Base-by-base conservation (phyloP, 2,113 vertebrate genomes). In the Otus sunia region DNA sequence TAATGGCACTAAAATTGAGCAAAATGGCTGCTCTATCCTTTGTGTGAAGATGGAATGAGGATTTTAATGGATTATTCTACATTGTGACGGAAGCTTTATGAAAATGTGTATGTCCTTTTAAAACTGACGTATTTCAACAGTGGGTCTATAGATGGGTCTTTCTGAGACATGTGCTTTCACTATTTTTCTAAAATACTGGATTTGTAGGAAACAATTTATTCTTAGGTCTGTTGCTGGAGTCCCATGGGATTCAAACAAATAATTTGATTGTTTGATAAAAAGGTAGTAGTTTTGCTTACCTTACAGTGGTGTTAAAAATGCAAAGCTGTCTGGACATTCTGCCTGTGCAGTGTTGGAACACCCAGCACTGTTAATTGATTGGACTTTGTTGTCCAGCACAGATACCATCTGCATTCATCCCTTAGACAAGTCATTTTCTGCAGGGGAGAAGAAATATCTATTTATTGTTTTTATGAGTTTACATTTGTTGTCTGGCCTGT, bases 331-430 rank as follows among this genome's bases (percentile, higher is more conserved):
- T 19, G 36, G 10, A 1, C 0, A 1, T 34, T 45, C 9, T 52
- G 39, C 68, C 22, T 8, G 0, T 0, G 0, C 26, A 3, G 2
- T 1, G 14, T 15, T 56, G 49, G 49, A 60, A 13, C 36, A 50
- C 6, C 21, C n/a, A 10, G 27, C 39, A 64, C 34, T 74, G 60
- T 34, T 50, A 55, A 25, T 39, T 47, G 69, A 0, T 12, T 30
- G 71, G 67, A 21, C 53, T 75, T 60, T 66, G 77, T 66, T 86
- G 58, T 56, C 41, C 45, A 15, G 73, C 56, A 23, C 76, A 66
- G 49, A 7, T 18, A n/a, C 14, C 20, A 6, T 55, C 41, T 76
- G 18, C 18, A 6, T 68, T 12, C n/a, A 47, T 22, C 45, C 45
- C 37, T 62, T 47, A 18, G 68, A 34, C 59, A 34, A 18, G 23